Base-by-base conservation (phyloP, 2,113 vertebrate species). In the Lepus americanus region DNA sequence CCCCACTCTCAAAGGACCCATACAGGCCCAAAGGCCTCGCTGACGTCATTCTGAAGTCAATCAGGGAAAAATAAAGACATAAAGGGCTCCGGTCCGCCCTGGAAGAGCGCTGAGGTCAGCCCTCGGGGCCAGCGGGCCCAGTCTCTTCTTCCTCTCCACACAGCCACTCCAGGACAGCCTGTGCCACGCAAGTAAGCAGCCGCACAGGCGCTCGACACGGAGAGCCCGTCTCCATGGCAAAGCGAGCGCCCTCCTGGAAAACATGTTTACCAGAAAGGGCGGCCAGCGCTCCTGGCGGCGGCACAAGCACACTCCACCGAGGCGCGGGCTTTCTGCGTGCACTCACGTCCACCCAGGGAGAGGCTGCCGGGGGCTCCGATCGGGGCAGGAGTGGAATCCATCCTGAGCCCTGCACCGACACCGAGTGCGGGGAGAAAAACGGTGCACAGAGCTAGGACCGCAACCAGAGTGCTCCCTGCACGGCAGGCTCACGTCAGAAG, bases 51-150 rank as follows among this genome's bases (percentile, higher is more conserved):
- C 3, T 6, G 29, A 51, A 64, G 78, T 9, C 29, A 59, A 22
- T 9, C 12, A 51, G 49, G 31, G 53, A 51, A 44, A 44, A 44
- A 25, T 10, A 80, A 67, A 5, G 6, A 33, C 33, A 81, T 79
- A 7, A 63, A 29, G 23, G 19, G 44, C 79, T 39, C n/a, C 0
- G 8, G 33, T n/a, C 44, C 29, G 29, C 22, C n/a, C 59, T n/a
- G 72, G 13, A 16, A n/a, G 31, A n/a, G 25, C 17, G 3, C 20
- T 7, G 1, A 59, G 12, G 2, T 27, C 33, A 9, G 4, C 2
- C 1, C 1, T 63, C 1, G 1, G 0, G 6, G 3, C 12, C 0
- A 22, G 27, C 31, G 20, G 6, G 0, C 0, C 49, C 79, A 9
- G 9, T 16, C 23, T 31, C 53, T 39, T 6, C 49, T 11, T 51